Percentiles rank a stretch among this genome's conserved stretches.
Evolutionary conservation across 2,113 vertebrate genomes (phyloP).

Genomic region (Bufo gargarizans): DNA sequence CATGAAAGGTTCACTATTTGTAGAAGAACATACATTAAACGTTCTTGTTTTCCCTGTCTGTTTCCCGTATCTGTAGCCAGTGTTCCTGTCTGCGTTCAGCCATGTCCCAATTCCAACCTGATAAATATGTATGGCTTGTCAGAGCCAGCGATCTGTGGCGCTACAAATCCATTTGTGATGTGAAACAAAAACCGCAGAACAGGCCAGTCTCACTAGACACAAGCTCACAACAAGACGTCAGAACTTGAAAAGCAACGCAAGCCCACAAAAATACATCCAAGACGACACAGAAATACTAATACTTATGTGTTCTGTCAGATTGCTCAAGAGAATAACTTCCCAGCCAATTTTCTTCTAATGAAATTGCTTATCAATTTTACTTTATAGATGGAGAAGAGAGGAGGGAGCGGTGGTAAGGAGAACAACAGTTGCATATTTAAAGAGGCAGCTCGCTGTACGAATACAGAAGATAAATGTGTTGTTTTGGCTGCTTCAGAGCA

Average conservation of each 20-base stretch:
- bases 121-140: conserved; percentile 58
- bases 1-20: conserved; percentile 7
- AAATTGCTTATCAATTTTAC: conserved; percentile 25
- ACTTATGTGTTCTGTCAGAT: neutral
- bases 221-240: neutral
- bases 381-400: neutral
- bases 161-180: conserved; percentile 55
- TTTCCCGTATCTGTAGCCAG: conserved; percentile 49
- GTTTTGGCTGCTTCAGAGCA: no score
- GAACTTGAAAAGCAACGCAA: neutral
- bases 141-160: conserved; percentile 53
- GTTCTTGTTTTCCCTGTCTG: conserved; percentile 42
- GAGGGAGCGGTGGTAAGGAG: no score
- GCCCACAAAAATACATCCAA: neutral
- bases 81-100: conserved; percentile 51
- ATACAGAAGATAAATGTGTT: neutral
- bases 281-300: neutral
- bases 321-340: neutral
- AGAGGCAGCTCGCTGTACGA: conserved; percentile 1
- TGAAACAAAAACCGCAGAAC: conserved; percentile 40
- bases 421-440: conserved; percentile 11
- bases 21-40: conserved; percentile 36
- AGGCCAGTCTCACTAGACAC: conserved; percentile 26
- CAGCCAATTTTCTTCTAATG: conserved; percentile 14
- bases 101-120: conserved; percentile 53